phyloP scores from a whole-genome alignment of 2,797 vertebrate genomes.

The Rhabdomys pumilio region DNA sequence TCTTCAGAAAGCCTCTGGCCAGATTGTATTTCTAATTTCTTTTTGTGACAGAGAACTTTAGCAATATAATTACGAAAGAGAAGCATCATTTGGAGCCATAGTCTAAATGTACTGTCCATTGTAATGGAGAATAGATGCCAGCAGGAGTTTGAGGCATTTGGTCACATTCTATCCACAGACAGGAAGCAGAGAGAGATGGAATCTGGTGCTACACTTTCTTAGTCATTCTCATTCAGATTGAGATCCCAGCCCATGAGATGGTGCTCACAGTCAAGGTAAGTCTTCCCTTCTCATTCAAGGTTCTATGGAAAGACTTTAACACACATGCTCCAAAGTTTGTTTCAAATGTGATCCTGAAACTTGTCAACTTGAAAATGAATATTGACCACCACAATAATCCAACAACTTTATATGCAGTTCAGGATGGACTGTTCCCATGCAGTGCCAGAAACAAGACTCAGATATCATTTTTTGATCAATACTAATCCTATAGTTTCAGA shows the following conservation, averaged over 20 bases:
- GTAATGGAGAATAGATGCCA: neutral
- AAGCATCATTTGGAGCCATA: neutral
- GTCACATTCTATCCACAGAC: neutral
- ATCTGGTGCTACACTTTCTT: neutral
- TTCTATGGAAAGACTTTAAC: neutral
- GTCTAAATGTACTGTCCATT: too few species aligned
- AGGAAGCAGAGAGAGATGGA: neutral
- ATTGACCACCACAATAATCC: neutral
- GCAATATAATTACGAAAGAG: neutral
- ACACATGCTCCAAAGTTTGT: neutral
- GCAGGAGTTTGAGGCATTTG: neutral
- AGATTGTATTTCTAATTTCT: neutral
- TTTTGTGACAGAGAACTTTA: neutral
- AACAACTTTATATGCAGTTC: neutral
- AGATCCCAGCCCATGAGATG: neutral
- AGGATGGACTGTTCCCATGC: neutral
- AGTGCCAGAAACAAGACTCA: neutral
- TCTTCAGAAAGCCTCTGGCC: neutral
- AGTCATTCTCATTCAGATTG: neutral
- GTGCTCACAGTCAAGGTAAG: neutral
- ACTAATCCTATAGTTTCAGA: neutral
- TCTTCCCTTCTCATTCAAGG: neutral
- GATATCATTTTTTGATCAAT: neutral
- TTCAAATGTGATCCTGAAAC: neutral
- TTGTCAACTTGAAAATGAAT: neutral